Conservation (phyloP, 2,888 invertebrate genomes). For the Aleiodes alternator region DNA sequence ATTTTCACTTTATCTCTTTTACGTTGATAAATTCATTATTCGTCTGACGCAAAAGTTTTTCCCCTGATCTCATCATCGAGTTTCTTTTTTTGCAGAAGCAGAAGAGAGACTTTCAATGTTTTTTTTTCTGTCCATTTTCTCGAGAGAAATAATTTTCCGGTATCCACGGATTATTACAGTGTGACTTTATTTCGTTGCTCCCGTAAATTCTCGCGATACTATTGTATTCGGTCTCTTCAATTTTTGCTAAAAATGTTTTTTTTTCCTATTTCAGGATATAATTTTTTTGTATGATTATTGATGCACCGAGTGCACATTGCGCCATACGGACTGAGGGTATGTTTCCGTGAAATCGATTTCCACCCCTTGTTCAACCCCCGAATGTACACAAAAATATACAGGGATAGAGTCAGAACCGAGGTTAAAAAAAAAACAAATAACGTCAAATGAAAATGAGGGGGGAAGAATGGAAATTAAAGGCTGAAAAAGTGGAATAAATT, state of each 20-base stretch:
- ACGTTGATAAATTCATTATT: too few relatives aligned
- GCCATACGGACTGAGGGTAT: slow-evolving; percentile 34
- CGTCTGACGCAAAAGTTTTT: too few relatives aligned
- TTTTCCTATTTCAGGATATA: background rate
- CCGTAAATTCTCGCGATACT: background rate
- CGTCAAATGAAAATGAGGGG: too few relatives aligned
- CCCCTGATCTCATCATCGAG: too few relatives aligned
- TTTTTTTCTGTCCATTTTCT: background rate
- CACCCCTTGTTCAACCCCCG: slow-evolving; percentile 17
- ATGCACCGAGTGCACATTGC: slow-evolving; percentile 28
- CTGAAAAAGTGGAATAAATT: too few relatives aligned
- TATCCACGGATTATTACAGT: too few relatives aligned
- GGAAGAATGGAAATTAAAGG: background rate
- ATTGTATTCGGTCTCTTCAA: background rate
- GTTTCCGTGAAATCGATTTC: slow-evolving; percentile 33
- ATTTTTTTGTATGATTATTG: slow-evolving; percentile 15
- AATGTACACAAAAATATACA: slow-evolving; percentile 27
- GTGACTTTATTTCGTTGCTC: background rate
- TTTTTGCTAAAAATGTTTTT: background rate
- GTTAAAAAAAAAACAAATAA: background rate
- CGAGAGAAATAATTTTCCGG: slow-evolving; percentile 4
- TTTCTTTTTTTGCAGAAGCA: too few relatives aligned
- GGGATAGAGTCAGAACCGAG: background rate
- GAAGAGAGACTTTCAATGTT: too few relatives aligned
- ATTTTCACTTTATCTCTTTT: too few relatives aligned